A percentile compares a stretch with the other conserved stretches of the same genome.
These are phyloP conservation scores for Lutjanus erythropterus DNA, from an alignment of 2,113 vertebrate species.

Conservation along the genomic window DNA sequence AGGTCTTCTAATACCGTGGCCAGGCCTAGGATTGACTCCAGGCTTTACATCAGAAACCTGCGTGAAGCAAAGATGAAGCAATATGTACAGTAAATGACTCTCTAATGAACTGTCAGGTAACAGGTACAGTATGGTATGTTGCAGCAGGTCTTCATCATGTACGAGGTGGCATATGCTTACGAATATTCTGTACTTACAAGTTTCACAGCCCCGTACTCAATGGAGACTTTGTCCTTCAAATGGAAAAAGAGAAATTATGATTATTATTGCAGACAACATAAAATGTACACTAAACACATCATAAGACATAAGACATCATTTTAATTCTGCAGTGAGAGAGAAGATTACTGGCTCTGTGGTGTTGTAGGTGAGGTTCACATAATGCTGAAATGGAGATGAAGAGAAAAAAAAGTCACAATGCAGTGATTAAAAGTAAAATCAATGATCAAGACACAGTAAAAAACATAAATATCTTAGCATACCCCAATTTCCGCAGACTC, in stretches of 20 bases:
- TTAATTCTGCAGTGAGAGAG: not conserved
- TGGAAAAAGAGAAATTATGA: not conserved
- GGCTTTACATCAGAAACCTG: too few species aligned
- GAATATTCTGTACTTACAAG: constrained; percentile 61
- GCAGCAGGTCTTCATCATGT: too few species aligned
- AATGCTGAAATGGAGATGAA: constrained; percentile 47
- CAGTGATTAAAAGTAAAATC: not conserved
- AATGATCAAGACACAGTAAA: not conserved
- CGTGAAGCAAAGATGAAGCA: too few species aligned
- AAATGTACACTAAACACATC: not conserved
- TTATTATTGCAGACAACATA: not conserved
- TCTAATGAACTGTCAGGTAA: too few species aligned
- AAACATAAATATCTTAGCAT: not conserved
- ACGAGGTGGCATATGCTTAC: not conserved
- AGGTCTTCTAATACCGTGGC: too few species aligned
- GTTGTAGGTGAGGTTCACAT: constrained; percentile 70
- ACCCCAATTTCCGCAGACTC: too few species aligned
- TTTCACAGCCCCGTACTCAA: constrained; percentile 63
- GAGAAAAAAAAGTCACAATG: not conserved
- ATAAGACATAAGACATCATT: too few species aligned
- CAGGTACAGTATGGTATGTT: too few species aligned
- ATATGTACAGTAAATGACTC: too few species aligned
- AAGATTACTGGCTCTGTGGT: constrained; percentile 58
- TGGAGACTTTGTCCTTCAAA: constrained; percentile 52
- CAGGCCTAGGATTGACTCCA: too few species aligned